Conservation (phyloP, 1,140 invertebrate genomes). For the Acyrthosiphon pisum region DNA sequence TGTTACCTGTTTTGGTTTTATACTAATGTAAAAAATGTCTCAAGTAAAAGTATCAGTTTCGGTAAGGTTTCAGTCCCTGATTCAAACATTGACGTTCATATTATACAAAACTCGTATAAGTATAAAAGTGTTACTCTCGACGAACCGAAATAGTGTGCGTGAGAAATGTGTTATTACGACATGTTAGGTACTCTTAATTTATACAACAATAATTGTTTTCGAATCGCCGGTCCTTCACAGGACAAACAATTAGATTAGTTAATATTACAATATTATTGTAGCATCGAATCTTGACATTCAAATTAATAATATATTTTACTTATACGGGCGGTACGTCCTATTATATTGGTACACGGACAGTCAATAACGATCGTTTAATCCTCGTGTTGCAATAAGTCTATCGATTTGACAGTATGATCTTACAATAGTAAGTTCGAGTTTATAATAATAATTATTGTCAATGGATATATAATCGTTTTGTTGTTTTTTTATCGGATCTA, state of each 20-base stretch:
- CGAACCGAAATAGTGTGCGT: not conserved
- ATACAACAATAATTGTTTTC: not conserved
- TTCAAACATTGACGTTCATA: not conserved
- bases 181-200: not conserved
- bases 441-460: no score
- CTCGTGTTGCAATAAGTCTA: not conserved
- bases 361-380: not conserved
- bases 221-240: not conserved
- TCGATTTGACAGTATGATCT: not conserved
- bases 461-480: not conserved
- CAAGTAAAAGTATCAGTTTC: no score
- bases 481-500: not conserved
- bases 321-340: not conserved
- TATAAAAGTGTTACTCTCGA: not conserved
- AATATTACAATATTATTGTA: not conserved
- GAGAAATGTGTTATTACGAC: not conserved
- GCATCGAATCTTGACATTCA: not conserved
- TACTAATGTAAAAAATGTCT: no score
- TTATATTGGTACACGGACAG: not conserved
- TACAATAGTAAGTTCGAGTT: not conserved
- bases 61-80: no score
- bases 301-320: not conserved
- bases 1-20: no score
- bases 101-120: not conserved
- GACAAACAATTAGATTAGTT: not conserved